phyloP scores from a whole-genome alignment of 2,888 invertebrate genomes.

The Tethea ocularis region DNA sequence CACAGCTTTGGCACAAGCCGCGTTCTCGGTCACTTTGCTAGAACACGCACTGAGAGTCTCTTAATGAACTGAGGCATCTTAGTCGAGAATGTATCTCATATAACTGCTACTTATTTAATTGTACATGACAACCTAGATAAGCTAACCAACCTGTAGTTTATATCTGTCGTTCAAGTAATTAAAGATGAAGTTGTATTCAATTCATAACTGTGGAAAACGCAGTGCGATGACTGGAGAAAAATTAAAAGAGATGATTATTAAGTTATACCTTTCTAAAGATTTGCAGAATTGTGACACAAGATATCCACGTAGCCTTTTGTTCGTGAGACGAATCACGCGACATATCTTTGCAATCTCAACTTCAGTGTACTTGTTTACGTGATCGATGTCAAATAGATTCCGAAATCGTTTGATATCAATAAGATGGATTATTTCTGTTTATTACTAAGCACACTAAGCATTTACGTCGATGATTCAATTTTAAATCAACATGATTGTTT shows the following conservation, averaged over 20 bases:
- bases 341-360: neutral
- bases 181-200: neutral
- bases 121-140: neutral
- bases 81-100: neutral
- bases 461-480: neutral
- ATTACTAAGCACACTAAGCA: neutral
- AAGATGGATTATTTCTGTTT: constrained; percentile 2
- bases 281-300: neutral
- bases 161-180: neutral
- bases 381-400: neutral
- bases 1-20: constrained; percentile 34
- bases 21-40: constrained; percentile 14
- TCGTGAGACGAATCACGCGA: neutral
- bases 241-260: neutral
- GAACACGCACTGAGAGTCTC: constrained; percentile 9
- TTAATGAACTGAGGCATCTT: constrained; percentile 6
- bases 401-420: neutral
- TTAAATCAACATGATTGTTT: neutral
- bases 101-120: neutral
- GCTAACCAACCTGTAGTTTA: neutral
- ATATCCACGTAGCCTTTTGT: neutral
- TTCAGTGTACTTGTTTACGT: neutral
- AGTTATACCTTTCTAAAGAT: neutral
- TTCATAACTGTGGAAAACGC: neutral
- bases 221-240: neutral